Conservation (phyloP, 2,113 vertebrate species). For the Hemichromis elongatus region DNA sequence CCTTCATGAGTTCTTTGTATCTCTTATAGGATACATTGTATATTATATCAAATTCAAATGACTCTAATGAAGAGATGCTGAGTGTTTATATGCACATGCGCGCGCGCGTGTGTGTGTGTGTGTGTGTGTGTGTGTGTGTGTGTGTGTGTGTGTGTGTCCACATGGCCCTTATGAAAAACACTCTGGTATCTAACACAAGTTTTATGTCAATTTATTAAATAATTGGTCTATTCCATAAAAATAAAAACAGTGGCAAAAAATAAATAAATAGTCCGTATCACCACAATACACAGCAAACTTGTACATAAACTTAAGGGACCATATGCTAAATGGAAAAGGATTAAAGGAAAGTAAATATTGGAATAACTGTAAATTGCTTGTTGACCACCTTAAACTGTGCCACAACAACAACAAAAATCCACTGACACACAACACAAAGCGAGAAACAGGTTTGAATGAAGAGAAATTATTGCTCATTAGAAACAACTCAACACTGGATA, state of each 20-base stretch:
- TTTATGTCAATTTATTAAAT: conserved; percentile 99
- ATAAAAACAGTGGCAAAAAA: conserved; percentile 87
- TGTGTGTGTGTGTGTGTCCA: not conserved
- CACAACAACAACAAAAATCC: conserved; percentile 29
- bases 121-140: not conserved
- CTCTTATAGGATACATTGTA: not conserved
- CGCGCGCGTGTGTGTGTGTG: not conserved
- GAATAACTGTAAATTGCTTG: not conserved
- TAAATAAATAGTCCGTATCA: conserved; percentile 96
- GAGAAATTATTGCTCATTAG: conserved; percentile 90
- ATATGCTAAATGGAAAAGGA: conserved; percentile 78
- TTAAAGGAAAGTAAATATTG: conserved; percentile 14
- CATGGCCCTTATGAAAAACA: not conserved
- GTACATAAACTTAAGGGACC: conserved; percentile 82
- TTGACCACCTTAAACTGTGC: conserved; percentile 27
- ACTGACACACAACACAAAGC: conserved; percentile 79
- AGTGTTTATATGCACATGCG: not conserved
- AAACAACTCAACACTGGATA: conserved; percentile 85
- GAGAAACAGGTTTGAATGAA: conserved; percentile 77
- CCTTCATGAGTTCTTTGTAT: not conserved
- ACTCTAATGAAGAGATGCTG: not conserved
- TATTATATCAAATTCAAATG: not conserved
- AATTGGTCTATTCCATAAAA: conserved; percentile 89
- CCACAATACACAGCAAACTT: conserved; percentile 89
- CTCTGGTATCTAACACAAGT: conserved; percentile 22